A percentile compares a stretch with the other conserved stretches of the same genome.
phyloP scores from a whole-genome alignment of 2,888 invertebrate species.

The Lycia hirtaria region DNA sequence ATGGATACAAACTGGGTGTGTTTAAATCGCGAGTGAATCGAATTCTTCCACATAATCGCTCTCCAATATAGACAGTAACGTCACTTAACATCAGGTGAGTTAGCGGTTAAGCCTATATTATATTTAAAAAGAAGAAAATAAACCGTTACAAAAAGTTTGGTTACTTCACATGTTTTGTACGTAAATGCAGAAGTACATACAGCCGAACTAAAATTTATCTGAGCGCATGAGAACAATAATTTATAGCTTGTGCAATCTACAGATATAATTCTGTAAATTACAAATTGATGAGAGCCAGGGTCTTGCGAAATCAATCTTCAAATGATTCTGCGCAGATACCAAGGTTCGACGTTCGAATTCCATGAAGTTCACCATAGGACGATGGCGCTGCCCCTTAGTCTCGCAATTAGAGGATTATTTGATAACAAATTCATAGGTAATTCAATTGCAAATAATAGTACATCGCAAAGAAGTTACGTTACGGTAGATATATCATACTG shows the following conservation, averaged over 20 bases:
- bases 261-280: conserved; percentile 50
- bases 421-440: too few species aligned
- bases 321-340: conserved; percentile 28
- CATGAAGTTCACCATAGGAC: not conserved
- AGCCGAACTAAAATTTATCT: conserved; percentile 41
- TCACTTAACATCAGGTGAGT: too few species aligned
- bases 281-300: conserved; percentile 49
- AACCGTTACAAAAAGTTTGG: conserved; percentile 8
- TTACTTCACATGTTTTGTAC: conserved; percentile 10
- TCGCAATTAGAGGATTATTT: not conserved
- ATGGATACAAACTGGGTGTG: too few species aligned
- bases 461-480: too few species aligned
- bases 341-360: conserved; percentile 27
- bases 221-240: conserved; percentile 32
- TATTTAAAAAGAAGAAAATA: too few species aligned
- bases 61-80: too few species aligned
- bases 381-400: not conserved
- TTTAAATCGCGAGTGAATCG: too few species aligned
- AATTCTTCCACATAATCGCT: too few species aligned
- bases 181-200: not conserved
- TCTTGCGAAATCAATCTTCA: conserved; percentile 44
- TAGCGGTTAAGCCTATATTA: too few species aligned
- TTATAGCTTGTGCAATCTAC: conserved; percentile 42
- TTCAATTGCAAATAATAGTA: too few species aligned
- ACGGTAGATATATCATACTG: too few species aligned